These are phyloP conservation scores for Cichladusa arquata DNA, from an alignment of 2,113 vertebrate genomes.

Conservation along the genomic window DNA sequence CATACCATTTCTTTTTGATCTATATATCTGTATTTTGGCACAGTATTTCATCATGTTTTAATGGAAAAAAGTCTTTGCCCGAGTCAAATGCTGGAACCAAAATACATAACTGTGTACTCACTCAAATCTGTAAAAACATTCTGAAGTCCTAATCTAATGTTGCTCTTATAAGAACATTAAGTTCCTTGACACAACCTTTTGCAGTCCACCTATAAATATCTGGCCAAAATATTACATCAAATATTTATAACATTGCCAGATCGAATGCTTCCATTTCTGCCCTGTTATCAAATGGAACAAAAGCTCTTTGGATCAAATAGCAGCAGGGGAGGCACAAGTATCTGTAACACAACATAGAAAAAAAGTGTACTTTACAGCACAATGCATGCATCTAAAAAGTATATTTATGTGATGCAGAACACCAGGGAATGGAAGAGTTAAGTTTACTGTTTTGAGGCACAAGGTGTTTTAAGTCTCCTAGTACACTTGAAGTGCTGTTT, in stretches of 20 bases:
- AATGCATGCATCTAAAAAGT: background rate
- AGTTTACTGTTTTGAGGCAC: background rate
- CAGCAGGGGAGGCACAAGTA: background rate
- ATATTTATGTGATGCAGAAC: background rate
- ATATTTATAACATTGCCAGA: background rate
- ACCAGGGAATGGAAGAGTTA: background rate
- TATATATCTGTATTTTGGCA: background rate
- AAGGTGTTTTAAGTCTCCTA: background rate
- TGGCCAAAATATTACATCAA: background rate
- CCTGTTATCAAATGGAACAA: background rate
- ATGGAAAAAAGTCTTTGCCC: background rate
- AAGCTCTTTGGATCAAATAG: background rate
- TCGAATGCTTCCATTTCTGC: background rate
- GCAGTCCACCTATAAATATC: background rate
- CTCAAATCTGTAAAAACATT: background rate
- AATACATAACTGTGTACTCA: background rate
- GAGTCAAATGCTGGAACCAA: background rate
- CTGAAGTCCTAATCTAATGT: background rate
- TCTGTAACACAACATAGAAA: background rate
- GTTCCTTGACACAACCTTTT: background rate
- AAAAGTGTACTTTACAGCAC: background rate
- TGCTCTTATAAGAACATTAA: background rate
- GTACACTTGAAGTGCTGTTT: background rate
- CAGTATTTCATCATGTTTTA: background rate
- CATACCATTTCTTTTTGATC: background rate